Base-by-base conservation (phyloP, 2,888 invertebrate species). In the Heteropelma amictum region DNA sequence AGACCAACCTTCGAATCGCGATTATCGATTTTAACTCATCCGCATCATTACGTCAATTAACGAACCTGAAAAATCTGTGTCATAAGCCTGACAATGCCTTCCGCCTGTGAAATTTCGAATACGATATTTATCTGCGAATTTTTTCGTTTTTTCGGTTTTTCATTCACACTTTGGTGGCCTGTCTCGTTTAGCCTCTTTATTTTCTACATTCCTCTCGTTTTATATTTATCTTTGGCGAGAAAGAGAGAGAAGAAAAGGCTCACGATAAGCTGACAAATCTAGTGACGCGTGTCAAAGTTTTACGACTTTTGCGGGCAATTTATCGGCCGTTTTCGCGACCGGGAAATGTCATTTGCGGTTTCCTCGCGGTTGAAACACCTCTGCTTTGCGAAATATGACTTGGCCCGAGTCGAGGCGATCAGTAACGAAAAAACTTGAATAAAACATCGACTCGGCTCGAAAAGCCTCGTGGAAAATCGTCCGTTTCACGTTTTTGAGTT, bases 241-340 rank as follows among this genome's bases (percentile, higher is more conserved):
- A 54, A 35, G 54, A 19, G n/a, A n/a, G n/a, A n/a, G n/a, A n/a
- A n/a, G n/a, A n/a, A n/a, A n/a, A n/a, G n/a, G 7, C 58, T 35
- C 33, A 54, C 38, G 26, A 45, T 19, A 6, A 65, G 65, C 68
- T 40, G 60, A 49, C n/a, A 70, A 74, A 60, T 70, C 60, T 60
- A 53, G 30, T 54, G 58, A n/a, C n/a, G 53, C 42, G 40, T 60
- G 58, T 60, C 64, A 53, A 19, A 35, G 28, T 35, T 69, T 73
- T 64, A 64, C 58, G 63, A 72, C n/a, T 45, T 26, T 60, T 26
- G 8, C 51, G 30, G 38, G 23, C 53, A 23, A 40, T 21, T 54
- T 45, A 61, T 35, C 56, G 51, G 23, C 67, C 26, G 45, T 42
- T 56, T 49, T 33, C 12, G 33, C 28, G 35, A 35, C 26, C n/a